phyloP scores from a whole-genome alignment of 2,113 vertebrate species.

The Ceyx margarethae region DNA sequence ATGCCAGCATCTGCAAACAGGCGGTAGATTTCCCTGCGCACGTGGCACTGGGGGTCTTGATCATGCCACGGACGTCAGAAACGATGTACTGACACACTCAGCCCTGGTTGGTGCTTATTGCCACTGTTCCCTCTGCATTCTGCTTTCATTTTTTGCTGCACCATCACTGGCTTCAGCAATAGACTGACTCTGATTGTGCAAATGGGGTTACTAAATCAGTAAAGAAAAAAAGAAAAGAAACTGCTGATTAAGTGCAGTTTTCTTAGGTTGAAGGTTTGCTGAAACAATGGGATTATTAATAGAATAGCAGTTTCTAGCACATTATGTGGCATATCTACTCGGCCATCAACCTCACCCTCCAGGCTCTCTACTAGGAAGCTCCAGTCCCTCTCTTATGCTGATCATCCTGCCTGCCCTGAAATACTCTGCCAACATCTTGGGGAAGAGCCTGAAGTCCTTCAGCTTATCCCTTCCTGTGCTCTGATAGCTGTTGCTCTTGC shows the following conservation, averaged over 20 bases:
- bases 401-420: neutral
- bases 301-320: neutral
- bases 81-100: neutral
- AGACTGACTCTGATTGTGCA: slow-evolving; percentile 24
- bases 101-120: accelerated
- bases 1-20: neutral
- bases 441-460: neutral
- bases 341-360: neutral
- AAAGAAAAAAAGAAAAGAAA: slow-evolving; percentile 41
- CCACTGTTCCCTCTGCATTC: neutral
- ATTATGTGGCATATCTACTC: neutral
- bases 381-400: neutral
- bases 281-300: slow-evolving; percentile 32
- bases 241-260: slow-evolving; percentile 21
- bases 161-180: neutral
- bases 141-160: neutral
- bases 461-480: neutral
- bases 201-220: neutral
- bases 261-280: neutral
- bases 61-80: accelerated
- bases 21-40: neutral
- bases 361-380: neutral
- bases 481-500: accelerated
- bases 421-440: neutral
- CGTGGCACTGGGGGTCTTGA: accelerated